These are phyloP conservation scores for Tupiocoris notatus DNA, from an alignment of 2,888 invertebrate genomes.

Conservation along the genomic window DNA sequence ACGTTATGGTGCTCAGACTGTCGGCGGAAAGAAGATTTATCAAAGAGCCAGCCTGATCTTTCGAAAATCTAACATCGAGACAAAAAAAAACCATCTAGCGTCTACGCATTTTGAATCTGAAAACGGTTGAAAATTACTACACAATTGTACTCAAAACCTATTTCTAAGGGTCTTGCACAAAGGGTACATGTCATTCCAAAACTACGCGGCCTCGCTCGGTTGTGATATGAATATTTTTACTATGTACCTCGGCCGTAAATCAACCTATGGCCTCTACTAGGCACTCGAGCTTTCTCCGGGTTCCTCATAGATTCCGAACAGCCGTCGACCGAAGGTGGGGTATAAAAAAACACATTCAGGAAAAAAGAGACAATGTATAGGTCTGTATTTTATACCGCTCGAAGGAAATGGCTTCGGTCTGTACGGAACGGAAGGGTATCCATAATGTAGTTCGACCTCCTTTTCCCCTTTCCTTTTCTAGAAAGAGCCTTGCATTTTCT, in stretches of 20 bases:
- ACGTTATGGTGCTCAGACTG: no score
- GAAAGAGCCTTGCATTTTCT: not conserved
- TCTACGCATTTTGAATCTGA: no score
- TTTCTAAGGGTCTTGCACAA: no score
- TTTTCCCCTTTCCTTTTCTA: conserved; percentile 6
- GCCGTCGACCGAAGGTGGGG: not conserved
- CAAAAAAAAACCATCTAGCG: no score
- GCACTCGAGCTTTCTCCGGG: no score
- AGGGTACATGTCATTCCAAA: no score
- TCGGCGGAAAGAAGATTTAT: no score
- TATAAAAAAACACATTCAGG: not conserved
- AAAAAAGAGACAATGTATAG: not conserved
- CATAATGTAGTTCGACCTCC: conserved; percentile 34
- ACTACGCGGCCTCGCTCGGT: no score
- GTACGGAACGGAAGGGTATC: conserved; percentile 17
- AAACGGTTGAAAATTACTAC: no score
- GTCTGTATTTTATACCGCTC: not conserved
- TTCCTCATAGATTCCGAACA: not conserved
- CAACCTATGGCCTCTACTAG: not conserved
- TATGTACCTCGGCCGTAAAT: not conserved
- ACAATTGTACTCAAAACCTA: no score
- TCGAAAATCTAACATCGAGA: no score
- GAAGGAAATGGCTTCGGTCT: not conserved
- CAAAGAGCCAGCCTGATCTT: no score
- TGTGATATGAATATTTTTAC: not conserved